Percentiles rank a stretch among this genome's conserved stretches.
These are phyloP conservation scores for Empis livida DNA, from an alignment of 2,888 invertebrate genomes.

Conservation along the genomic window DNA sequence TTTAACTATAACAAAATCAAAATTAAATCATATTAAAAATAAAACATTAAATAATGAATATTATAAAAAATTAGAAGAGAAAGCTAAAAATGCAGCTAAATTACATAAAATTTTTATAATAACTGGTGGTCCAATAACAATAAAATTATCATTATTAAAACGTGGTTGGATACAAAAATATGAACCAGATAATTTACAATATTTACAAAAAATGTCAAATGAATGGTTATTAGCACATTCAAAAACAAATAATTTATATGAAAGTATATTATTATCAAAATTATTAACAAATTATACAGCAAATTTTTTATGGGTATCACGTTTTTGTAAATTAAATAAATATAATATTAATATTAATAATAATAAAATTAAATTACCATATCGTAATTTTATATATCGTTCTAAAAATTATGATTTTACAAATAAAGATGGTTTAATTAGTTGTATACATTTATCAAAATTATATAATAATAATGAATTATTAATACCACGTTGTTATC, in stretches of 20 bases:
- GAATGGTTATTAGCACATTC: slow-evolving; percentile 24
- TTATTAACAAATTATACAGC: slow-evolving; percentile 49
- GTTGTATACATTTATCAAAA: slow-evolving; percentile 27
- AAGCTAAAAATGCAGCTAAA: too few species aligned
- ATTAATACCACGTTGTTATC: slow-evolving; percentile 53
- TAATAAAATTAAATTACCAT: slow-evolving; percentile 12
- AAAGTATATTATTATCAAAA: slow-evolving; percentile 41
- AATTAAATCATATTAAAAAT: too few species aligned
- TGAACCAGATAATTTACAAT: slow-evolving; percentile 24
- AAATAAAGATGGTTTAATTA: slow-evolving; percentile 38
- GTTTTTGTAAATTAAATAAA: slow-evolving; percentile 13
- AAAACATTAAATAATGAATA: too few species aligned
- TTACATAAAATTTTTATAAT: slow-evolving; percentile 26
- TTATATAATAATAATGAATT: slow-evolving; percentile 33
- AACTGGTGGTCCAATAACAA: slow-evolving; percentile 24
- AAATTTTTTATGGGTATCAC: slow-evolving; percentile 58
- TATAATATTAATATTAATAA: too few species aligned
- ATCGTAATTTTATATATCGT: slow-evolving; percentile 27
- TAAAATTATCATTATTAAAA: slow-evolving; percentile 40
- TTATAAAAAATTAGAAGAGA: too few species aligned
- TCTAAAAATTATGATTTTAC: slow-evolving; percentile 33
- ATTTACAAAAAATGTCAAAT: slow-evolving; percentile 26
- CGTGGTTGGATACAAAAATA: slow-evolving; percentile 66
- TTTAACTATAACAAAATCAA: too few species aligned
- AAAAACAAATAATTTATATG: slow-evolving; percentile 27